Base-by-base conservation (phyloP, 2,113 vertebrate genomes). In the Phoxinus phoxinus region DNA sequence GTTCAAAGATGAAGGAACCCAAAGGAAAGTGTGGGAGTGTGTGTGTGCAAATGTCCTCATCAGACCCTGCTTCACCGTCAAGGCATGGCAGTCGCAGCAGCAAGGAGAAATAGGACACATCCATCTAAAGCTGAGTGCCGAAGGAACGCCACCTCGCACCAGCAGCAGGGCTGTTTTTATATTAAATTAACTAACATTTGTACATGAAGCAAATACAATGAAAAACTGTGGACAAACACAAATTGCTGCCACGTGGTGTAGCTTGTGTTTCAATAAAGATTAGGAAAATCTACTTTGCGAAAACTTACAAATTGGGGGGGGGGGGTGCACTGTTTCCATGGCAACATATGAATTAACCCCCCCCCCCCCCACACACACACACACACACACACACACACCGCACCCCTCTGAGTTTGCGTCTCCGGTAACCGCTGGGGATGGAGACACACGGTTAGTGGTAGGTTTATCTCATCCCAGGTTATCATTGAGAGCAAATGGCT, bases 1-100 rank as follows among this genome's bases (percentile, higher is more conserved):
- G 81, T 83, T 72, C 48, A 83, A 73, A 83, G 65, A 83, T 83
- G 67, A 83, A 58, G 67, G 80, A 69, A 53, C 80, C 80, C 80
- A 69, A 51, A 81, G 19, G 67, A 72, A 53, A 83, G 32, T 83
- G 67, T 73, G 81, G 12, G 12, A 35, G 61, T 6, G 80, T 37
- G 61, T 53, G 80, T 59, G 76, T 37, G 76, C 56, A 41, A 48
- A 48, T 56, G 81, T 83, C 25, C 61, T 67, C 61, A 67, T 69
- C 79, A 81, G 59, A 46, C 79, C 79, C 35, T 77, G 51, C 48
- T 56, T 9, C 32, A 59, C 76, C 32, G 51, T 41, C 30, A 78
- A 58, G 51, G 19, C 67, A 71, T 11, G 67, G 35, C 67, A 51
- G 46, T 48, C 46, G n/a, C 61, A 48, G 27, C 27, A 15, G 19